phyloP scores from a whole-genome alignment of 2,113 vertebrate genomes.

The Corythornis cristatus region DNA sequence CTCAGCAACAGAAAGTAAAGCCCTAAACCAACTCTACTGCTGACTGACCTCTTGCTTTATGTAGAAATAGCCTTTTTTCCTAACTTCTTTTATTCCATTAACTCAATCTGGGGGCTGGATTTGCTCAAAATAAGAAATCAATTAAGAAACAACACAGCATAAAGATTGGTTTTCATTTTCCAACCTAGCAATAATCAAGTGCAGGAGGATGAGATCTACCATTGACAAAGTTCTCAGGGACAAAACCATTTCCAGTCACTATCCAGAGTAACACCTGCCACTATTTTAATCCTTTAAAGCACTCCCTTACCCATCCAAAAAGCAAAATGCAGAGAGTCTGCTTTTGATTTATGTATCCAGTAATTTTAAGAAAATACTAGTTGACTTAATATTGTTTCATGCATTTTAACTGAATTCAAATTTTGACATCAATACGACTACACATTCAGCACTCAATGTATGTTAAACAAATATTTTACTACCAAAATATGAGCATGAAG shows the following conservation, averaged over 20 bases:
- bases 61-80: background rate
- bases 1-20: background rate
- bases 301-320: background rate
- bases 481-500: background rate
- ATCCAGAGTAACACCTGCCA: background rate
- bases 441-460: background rate
- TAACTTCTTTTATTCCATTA: constrained; percentile 24
- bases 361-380: background rate
- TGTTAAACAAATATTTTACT: background rate
- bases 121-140: constrained; percentile 27
- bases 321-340: background rate
- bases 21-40: background rate
- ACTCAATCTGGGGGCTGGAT: background rate
- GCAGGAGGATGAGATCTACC: background rate
- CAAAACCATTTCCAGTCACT: background rate
- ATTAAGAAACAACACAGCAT: background rate
- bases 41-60: background rate
- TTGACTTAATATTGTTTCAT: background rate
- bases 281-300: background rate
- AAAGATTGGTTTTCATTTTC: background rate
- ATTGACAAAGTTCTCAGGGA: background rate
- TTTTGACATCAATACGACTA: background rate
- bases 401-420: background rate
- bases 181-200: background rate
- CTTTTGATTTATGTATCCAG: background rate